Conservation (phyloP, 2,888 invertebrate species). For the Epinotia ramella region DNA sequence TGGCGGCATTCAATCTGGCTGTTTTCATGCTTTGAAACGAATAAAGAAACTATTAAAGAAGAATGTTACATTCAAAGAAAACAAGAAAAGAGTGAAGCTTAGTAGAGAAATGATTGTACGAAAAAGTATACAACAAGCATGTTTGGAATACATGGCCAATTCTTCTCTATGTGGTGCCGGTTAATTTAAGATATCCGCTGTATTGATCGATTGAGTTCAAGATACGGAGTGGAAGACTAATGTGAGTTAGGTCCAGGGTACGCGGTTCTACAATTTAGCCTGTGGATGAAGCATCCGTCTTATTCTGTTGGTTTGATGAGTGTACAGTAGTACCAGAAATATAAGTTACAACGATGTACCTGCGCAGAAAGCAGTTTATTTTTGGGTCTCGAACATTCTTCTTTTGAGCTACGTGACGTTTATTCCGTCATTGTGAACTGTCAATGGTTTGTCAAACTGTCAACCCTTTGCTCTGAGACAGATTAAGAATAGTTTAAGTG, state of each 20-base stretch:
- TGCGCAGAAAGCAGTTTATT: too few relatives aligned
- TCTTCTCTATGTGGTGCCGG: constrained; percentile 36
- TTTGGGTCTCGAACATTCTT: neutral
- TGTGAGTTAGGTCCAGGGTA: constrained; percentile 13
- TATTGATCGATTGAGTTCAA: constrained; percentile 26
- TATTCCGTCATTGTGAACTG: neutral
- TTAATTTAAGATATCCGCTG: constrained; percentile 40
- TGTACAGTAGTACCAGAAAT: too few relatives aligned
- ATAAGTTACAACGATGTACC: too few relatives aligned
- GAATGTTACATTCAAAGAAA: constrained; percentile 16
- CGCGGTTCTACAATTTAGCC: neutral
- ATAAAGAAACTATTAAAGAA: constrained; percentile 10
- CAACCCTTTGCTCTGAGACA: neutral
- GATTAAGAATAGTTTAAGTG: too few relatives aligned
- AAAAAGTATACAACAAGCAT: constrained; percentile 29
- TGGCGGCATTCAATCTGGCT: neutral
- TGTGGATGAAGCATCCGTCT: neutral
- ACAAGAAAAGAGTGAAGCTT: neutral
- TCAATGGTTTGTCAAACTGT: neutral
- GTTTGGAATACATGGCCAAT: constrained; percentile 37
- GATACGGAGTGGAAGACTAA: constrained; percentile 8
- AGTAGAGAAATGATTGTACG: constrained; percentile 28
- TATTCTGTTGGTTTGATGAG: too few relatives aligned
- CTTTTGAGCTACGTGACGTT: neutral
- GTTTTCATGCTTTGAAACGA: neutral